Conservation (phyloP, 2,113 vertebrate genomes). For the Saccopteryx bilineata region DNA sequence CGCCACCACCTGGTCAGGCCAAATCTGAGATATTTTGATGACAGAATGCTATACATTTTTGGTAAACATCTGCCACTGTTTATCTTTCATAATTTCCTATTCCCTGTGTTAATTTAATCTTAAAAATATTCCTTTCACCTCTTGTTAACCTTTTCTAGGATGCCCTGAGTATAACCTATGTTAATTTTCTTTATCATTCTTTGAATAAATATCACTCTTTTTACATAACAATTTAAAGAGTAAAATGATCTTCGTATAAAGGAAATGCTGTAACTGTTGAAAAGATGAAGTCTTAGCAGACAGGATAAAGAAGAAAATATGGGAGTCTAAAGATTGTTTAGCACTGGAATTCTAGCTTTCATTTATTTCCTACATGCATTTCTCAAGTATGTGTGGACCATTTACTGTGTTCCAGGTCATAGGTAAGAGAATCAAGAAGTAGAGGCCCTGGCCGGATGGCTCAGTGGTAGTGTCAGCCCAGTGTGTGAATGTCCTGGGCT, state of each 20-base stretch:
- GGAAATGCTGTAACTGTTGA: slow-evolving; percentile 11
- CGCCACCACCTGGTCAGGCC: no score
- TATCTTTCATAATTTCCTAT: slow-evolving; percentile 34
- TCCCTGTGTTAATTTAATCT: slow-evolving; percentile 16
- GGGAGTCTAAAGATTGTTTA: neutral
- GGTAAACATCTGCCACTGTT: neutral
- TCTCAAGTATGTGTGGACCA: neutral
- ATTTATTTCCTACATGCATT: neutral
- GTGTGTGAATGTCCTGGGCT: no score
- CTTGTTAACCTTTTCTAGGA: neutral
- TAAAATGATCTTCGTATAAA: slow-evolving; percentile 53
- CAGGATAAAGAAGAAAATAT: neutral
- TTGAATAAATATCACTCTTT: slow-evolving; percentile 35
- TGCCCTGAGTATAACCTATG: neutral
- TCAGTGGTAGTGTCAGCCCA: no score
- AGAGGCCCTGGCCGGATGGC: neutral
- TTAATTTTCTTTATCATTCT: slow-evolving; percentile 30
- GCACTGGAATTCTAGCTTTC: neutral
- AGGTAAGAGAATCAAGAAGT: neutral
- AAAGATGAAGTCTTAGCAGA: neutral
- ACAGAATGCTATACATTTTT: neutral
- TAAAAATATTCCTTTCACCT: neutral
- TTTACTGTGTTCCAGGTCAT: neutral
- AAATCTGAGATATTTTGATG: neutral
- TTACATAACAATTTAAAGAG: slow-evolving; percentile 31